These are phyloP conservation scores for Prorops nasuta DNA, from an alignment of 1,140 invertebrate species.

Conservation along the genomic window DNA sequence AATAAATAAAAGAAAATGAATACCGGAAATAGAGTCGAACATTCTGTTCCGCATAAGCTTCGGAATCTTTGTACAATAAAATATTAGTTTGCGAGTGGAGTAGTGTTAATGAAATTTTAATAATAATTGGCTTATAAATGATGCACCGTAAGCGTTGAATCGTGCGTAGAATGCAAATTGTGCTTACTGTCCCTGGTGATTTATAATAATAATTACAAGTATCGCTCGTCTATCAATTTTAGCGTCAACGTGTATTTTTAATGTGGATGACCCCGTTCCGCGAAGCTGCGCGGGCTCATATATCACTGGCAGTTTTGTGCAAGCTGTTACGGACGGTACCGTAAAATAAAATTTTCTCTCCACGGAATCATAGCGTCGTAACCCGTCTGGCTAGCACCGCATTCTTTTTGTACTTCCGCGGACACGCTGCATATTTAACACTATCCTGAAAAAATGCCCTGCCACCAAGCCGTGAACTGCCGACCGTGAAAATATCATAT, in stretches of 20 bases:
- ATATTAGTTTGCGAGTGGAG: no score
- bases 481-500: no score
- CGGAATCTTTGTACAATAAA: no score
- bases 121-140: slow-evolving; percentile 31
- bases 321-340: slow-evolving; percentile 41
- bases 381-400: not conserved
- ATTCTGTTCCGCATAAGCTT: no score
- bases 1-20: no score
- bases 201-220: slow-evolving; percentile 47
- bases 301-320: slow-evolving; percentile 46
- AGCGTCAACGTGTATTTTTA: slow-evolving; percentile 40
- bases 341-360: slow-evolving; percentile 40
- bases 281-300: slow-evolving; percentile 37
- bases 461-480: no score
- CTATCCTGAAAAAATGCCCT: no score
- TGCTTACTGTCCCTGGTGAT: slow-evolving; percentile 28
- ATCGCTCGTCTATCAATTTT: slow-evolving; percentile 43
- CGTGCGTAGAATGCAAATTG: slow-evolving; percentile 21
- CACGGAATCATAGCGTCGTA: slow-evolving; percentile 25
- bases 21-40: no score
- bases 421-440: slow-evolving; percentile 26
- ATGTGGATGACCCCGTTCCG: slow-evolving; percentile 40
- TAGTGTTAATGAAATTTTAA: no score
- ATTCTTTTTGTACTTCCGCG: slow-evolving; percentile 8
- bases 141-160: slow-evolving; percentile 16